Percentiles rank a stretch among this genome's conserved stretches.
Evolutionary conservation across 2,888 invertebrate species (phyloP).

Genomic region (Lasioglossum vierecki): DNA sequence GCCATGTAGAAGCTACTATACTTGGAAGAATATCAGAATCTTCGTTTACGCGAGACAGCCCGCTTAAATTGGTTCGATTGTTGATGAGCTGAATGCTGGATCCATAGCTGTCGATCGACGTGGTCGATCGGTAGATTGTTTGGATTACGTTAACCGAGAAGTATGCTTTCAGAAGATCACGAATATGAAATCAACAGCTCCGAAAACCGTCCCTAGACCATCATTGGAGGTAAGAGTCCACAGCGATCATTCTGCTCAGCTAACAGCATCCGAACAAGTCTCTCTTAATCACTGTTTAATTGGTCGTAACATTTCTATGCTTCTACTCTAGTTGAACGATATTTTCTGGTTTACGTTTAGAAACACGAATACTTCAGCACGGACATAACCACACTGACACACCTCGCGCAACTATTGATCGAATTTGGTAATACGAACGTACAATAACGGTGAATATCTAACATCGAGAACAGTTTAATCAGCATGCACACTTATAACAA

Average conservation of each 20-base stretch:
- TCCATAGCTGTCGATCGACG: background rate
- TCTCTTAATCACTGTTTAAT: conserved; percentile 34
- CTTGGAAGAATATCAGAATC: too few species aligned
- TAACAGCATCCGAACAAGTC: conserved; percentile 32
- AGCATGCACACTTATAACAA: conserved; percentile 53
- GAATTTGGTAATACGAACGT: background rate
- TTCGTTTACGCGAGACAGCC: background rate
- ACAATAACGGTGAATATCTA: conserved; percentile 7
- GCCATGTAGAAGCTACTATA: too few species aligned
- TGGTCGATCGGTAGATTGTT: background rate
- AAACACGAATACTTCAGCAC: conserved; percentile 25
- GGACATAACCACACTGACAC: conserved; percentile 40
- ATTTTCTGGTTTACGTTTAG: conserved; percentile 30
- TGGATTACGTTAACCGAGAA: conserved; percentile 35
- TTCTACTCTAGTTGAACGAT: conserved; percentile 50
- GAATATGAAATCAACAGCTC: conserved; percentile 60
- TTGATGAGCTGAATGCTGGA: background rate
- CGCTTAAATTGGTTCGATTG: background rate
- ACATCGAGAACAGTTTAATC: conserved; percentile 42
- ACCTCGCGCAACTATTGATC: background rate
- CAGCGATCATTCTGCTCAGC: conserved; percentile 34
- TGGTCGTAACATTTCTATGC: conserved; percentile 44
- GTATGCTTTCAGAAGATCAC: conserved; percentile 76
- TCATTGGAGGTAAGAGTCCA: conserved; percentile 69
- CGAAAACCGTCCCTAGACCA: conserved; percentile 58